phyloP scores from a whole-genome alignment of 2,888 invertebrate species.

The Schizaphis graminum region DNA sequence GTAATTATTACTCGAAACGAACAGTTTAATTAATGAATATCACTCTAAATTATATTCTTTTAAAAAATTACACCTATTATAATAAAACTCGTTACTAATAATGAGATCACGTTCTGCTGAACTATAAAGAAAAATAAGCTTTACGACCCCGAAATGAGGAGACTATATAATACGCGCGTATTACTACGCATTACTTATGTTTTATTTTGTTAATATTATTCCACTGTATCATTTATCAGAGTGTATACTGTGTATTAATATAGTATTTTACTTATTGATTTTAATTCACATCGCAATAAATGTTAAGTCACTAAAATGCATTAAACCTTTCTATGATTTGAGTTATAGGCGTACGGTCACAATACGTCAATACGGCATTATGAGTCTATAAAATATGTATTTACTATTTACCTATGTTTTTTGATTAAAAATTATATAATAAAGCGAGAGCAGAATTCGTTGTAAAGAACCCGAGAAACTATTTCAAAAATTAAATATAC shows the following conservation, averaged over 20 bases:
- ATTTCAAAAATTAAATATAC: neutral
- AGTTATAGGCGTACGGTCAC: neutral
- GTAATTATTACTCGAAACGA: conserved; percentile 39
- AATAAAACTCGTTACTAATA: conserved; percentile 32
- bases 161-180: neutral
- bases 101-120: neutral
- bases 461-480: neutral
- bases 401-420: too few relatives aligned
- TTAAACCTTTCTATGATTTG: neutral
- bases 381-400: neutral
- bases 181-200: neutral
- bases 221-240: neutral
- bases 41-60: conserved; percentile 13
- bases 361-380: neutral
- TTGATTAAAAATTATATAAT: neutral
- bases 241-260: neutral
- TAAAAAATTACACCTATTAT: neutral
- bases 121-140: neutral
- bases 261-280: neutral
- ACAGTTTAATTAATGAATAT: conserved; percentile 13
- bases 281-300: neutral
- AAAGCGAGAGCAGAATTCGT: neutral
- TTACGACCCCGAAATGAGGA: neutral
- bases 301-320: neutral
- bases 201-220: neutral